phyloP scores from a whole-genome alignment of 1,140 invertebrate species.

The Cecropterus lyciades region DNA sequence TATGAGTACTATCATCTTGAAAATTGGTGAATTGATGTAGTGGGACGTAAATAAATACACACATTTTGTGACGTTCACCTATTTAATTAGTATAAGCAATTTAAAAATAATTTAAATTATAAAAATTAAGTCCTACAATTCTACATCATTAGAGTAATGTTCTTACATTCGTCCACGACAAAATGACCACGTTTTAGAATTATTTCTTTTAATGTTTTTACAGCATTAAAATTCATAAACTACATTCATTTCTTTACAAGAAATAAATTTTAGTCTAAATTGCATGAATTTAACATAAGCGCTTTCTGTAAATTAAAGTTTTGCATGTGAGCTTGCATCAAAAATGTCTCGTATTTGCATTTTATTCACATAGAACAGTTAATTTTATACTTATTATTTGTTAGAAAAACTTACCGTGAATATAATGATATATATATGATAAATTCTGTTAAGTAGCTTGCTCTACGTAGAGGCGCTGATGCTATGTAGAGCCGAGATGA shows the following conservation, averaged over 20 bases:
- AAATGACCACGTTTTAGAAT: background rate
- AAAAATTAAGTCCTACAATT: background rate
- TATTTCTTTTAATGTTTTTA: background rate
- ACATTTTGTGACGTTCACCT: no score
- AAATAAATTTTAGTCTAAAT: no score
- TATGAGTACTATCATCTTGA: no score
- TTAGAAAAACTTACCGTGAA: no score
- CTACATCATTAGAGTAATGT: no score
- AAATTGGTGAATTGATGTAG: no score
- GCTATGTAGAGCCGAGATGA: background rate
- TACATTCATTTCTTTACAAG: slow-evolving; percentile 5
- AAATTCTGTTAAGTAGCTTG: background rate
- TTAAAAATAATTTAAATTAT: no score
- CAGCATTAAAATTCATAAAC: background rate
- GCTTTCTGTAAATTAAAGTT: slow-evolving; percentile 21
- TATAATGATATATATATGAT: background rate
- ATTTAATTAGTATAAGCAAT: no score
- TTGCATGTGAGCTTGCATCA: slow-evolving; percentile 16
- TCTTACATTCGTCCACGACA: no score
- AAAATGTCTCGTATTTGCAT: background rate
- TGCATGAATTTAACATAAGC: slow-evolving; percentile 4
- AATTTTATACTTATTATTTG: background rate
- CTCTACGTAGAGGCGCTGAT: background rate
- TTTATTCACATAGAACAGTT: background rate
- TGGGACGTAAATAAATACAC: no score